Evolutionary conservation across 2,797 vertebrate species (phyloP).

Genomic region (Anguilla marmorata): DNA sequence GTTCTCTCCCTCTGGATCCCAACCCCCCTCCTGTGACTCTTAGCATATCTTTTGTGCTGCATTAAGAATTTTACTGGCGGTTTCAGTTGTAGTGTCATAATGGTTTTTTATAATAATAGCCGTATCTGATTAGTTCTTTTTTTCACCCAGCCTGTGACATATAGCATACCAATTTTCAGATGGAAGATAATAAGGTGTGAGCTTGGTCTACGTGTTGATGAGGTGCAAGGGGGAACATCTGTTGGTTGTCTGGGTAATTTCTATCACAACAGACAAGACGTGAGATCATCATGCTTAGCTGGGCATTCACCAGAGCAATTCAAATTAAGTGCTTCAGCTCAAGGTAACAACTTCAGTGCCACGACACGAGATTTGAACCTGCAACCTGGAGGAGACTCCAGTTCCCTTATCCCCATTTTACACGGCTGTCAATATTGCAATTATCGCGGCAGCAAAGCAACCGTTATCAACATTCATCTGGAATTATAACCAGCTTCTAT

Average conservation of each 20-base stretch:
- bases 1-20: not conserved
- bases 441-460: not conserved
- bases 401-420: not conserved
- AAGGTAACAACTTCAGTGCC: slow-evolving; percentile 5
- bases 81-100: not conserved
- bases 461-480: not conserved
- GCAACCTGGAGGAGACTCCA: not conserved
- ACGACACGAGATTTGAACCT: not conserved
- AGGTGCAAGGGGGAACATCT: not conserved
- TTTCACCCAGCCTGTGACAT: not conserved
- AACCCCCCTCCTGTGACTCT: not conserved
- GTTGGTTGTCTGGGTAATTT: not conserved
- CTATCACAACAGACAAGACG: not conserved
- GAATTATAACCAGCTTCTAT: not conserved
- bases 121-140: not conserved
- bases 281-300: not conserved
- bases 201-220: not conserved
- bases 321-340: not conserved
- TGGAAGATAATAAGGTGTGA: not conserved
- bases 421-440: not conserved
- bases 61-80: not conserved
- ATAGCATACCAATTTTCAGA: not conserved
- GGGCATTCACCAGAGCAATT: not conserved
- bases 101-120: not conserved
- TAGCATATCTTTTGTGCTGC: not conserved